Base-by-base conservation (phyloP, 2,888 invertebrate species). In the Gortyna flavago region DNA sequence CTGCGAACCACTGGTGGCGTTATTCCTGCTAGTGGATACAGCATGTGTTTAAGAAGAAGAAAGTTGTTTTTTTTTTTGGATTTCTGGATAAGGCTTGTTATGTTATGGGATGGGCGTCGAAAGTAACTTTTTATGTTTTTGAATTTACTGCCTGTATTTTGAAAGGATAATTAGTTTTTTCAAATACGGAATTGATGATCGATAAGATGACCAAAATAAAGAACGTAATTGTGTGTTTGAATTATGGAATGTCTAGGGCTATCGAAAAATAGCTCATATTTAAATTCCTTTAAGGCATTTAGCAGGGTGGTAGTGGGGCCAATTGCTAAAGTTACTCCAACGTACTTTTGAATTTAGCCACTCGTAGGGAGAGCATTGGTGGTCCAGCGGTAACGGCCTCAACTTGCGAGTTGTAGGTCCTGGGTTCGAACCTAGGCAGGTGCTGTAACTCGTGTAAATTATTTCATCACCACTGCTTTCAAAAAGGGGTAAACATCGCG, bases 21-120 rank as follows among this genome's bases (percentile, higher is more conserved):
- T n/a, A n/a, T n/a, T n/a, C n/a, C n/a, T n/a, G n/a, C n/a, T n/a
- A n/a, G n/a, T n/a, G n/a, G n/a, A n/a, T n/a, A n/a, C n/a, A n/a
- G n/a, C n/a, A n/a, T n/a, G n/a, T n/a, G n/a, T n/a, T n/a, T n/a
- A n/a, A n/a, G n/a, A n/a, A n/a, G n/a, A n/a, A n/a, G n/a, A 6
- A 25, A 32, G 18, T 29, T 61, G 54, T 35, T 65, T 67, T 21
- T 32, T 44, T 77, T 81, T 38, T n/a, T 38, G 21, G 48, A 13
- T n/a, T 67, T 77, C 51, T 35, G n/a, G 51, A 48, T 62, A 41
- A 25, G 8, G 0, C 32, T 57, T 38, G 44, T 48, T 44, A 32
- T n/a, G 54, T 48, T 25, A 35, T 4, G 2, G n/a, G 1, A 29
- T 51, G 18, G 25, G 8, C 6, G 25, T 32, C 13, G 1, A 25